Conservation (phyloP, 1,140 invertebrate species). For the Bombus sylvicola region DNA sequence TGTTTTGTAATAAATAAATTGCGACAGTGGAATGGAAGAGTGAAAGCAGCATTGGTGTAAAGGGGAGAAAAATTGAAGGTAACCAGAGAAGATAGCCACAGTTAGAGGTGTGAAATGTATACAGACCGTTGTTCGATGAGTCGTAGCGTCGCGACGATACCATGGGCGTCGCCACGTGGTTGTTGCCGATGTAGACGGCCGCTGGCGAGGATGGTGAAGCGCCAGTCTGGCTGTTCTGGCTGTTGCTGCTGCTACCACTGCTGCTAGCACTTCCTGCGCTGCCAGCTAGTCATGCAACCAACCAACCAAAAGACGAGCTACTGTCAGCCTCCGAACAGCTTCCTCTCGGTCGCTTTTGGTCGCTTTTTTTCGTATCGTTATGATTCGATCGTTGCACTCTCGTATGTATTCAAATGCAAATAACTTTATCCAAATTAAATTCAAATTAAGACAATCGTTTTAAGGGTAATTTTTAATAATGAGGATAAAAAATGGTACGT, state of each 20-base stretch:
- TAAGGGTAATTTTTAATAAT: background rate
- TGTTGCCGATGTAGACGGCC: constrained; percentile 71
- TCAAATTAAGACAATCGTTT: no score
- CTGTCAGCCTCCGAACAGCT: constrained; percentile 58
- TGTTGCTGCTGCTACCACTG: constrained; percentile 76
- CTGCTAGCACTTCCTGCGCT: constrained; percentile 74
- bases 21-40: no score
- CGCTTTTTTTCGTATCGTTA: background rate
- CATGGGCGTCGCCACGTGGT: constrained; percentile 56
- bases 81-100: constrained; percentile 4
- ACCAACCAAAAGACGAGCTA: constrained; percentile 71
- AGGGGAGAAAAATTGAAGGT: background rate
- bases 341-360: constrained; percentile 32
- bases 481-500: background rate
- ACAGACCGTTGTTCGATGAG: constrained; percentile 80
- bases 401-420: background rate
- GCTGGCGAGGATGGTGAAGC: constrained; percentile 73
- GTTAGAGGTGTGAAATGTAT: constrained; percentile 55
- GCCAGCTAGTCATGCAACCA: constrained; percentile 82
- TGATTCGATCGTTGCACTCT: constrained; percentile 8
- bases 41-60: background rate
- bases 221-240: constrained; percentile 80
- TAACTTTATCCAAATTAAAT: background rate
- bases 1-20: no score
- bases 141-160: constrained; percentile 72